Evolutionary conservation across 2,113 vertebrate species (phyloP), one percentile per base, ranked within the genome.

Genomic region (Odobenus rosmarus): DNA sequence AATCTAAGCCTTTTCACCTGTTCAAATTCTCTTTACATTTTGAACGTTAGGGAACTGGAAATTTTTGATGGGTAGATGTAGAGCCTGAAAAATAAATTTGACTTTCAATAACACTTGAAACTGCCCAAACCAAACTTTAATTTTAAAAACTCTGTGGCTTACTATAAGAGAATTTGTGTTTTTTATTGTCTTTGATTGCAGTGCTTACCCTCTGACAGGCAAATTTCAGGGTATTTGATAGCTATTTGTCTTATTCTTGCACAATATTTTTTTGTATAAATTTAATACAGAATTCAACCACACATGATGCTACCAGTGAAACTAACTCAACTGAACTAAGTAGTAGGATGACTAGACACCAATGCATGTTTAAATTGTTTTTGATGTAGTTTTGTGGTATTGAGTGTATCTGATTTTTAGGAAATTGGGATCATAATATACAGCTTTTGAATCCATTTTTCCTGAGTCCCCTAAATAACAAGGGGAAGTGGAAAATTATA

Each of bases 121-220:
- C 42, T 88, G 10, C 49, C 82, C 12, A 96, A 79, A 69, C 23
- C 33, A 61, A 71, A 71, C 46, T 83, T 95, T 61, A 84, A 79
- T 88, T 82, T 87, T 39, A 86, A 95, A 92, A 87, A 31, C 5
- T 39, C 31, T 49, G 4, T 93, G 74, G 16, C 42, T 39, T 71
- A n/a, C 4, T 93, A 4, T 80, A 81, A 80, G 28, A 55, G 81
- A 81, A n/a, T 23, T 84, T 83, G 7, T 90, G 11, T 26, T 42
- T 95, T 93, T 69, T 77, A 46, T 88, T 76, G 28, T 61, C 39
- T 69, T 88, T 92, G 61, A 81, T 85, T 89, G 39, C 23, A 62
- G 74, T 89, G 11, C 36, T 91, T 93, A 79, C 33, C 84, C n/a
- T 71, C 46, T 88, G 72, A 42, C 9, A 61, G 79, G 10, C 21